These are phyloP conservation scores for Chrysolina oricalcia DNA, from an alignment of 2,888 invertebrate genomes.

Conservation along the genomic window DNA sequence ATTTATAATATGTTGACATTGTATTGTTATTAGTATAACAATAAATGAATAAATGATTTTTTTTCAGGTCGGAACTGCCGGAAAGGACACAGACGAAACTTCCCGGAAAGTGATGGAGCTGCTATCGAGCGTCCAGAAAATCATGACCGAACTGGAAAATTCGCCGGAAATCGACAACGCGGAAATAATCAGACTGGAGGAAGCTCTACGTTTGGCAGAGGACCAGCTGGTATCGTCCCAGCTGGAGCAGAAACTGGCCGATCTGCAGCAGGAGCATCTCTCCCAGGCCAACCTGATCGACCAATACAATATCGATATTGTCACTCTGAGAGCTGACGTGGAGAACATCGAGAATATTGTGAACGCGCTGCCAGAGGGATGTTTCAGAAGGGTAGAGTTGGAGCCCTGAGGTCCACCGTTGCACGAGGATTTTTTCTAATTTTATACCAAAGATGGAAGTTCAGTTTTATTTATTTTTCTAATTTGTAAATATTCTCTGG, in stretches of 20 bases:
- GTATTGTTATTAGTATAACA: too few species aligned
- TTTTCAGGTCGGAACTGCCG: constrained; percentile 88
- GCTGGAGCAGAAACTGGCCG: constrained; percentile 83
- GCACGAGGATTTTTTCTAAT: constrained; percentile 28
- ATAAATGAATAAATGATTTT: too few species aligned
- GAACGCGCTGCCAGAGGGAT: constrained; percentile 84
- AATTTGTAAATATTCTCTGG: constrained; percentile 12
- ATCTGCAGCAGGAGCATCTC: constrained; percentile 78
- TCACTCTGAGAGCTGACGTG: constrained; percentile 82
- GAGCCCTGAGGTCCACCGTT: constrained; percentile 75
- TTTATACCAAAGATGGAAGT: constrained; percentile 52
- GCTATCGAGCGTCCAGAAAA: constrained; percentile 83
- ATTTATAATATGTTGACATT: too few species aligned
- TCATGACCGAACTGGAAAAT: constrained; percentile 84
- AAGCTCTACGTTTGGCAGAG: constrained; percentile 81
- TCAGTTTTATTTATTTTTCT: constrained; percentile 28
- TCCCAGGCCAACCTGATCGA: constrained; percentile 80
- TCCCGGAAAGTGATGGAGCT: constrained; percentile 88
- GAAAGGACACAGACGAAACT: constrained; percentile 86
- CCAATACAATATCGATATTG: constrained; percentile 86
- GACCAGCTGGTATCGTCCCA: constrained; percentile 81
- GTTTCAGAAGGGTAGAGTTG: constrained; percentile 85
- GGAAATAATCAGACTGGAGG: constrained; percentile 77
- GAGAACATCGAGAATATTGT: constrained; percentile 88
- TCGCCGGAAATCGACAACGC: constrained; percentile 82